Percentiles rank a stretch among this genome's conserved stretches.
phyloP scores from a whole-genome alignment of 2,113 vertebrate species.

The human region GRCh38 chrX:23224501-23225000 shows the following conservation, averaged over 20 bases:
- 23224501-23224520: background rate
- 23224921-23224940: too few species aligned
- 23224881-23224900: too few species aligned
- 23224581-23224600: background rate
- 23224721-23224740: background rate
- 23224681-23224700: background rate
- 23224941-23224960: too few species aligned
- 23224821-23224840: background rate
- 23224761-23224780: background rate
- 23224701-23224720: background rate
- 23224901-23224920: too few species aligned
- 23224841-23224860: background rate
- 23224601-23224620: constrained; percentile 15
- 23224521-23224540: background rate
- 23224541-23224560: background rate
- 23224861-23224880: background rate
- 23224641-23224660: background rate
- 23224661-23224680: background rate
- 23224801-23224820: background rate
- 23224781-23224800: background rate
- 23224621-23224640: constrained; percentile 21
- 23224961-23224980: too few species aligned
- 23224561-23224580: background rate
- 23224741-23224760: background rate
- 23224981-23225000: too few species aligned